phyloP scores from a whole-genome alignment of 2,797 vertebrate genomes.

The Malacoraja senta region DNA sequence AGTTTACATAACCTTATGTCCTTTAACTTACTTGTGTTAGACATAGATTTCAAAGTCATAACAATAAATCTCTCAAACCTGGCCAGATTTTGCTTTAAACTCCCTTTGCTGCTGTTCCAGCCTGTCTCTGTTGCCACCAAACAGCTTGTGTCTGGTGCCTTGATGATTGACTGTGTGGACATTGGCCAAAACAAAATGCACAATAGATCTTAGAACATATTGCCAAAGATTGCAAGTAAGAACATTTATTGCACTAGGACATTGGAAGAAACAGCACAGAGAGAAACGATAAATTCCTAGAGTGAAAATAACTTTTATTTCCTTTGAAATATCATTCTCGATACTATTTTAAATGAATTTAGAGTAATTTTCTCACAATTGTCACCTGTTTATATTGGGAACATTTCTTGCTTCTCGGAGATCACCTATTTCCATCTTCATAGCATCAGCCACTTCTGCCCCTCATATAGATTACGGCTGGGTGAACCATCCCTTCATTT shows the following conservation, averaged over 20 bases:
- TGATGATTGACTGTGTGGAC: slow-evolving; percentile 32
- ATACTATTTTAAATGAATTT: neutral
- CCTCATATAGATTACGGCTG: neutral
- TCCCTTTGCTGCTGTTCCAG: slow-evolving; percentile 30
- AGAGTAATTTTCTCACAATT: neutral
- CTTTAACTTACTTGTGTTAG: slow-evolving; percentile 27
- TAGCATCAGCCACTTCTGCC: neutral
- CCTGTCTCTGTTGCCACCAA: slow-evolving; percentile 30
- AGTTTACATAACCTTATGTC: slow-evolving; percentile 36
- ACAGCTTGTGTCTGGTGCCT: slow-evolving; percentile 31
- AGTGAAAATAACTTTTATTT: neutral
- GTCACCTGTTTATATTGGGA: neutral
- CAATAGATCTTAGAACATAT: slow-evolving; percentile 27
- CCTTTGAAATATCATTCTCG: neutral
- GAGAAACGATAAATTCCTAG: neutral
- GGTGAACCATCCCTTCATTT: neutral
- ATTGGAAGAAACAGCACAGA: neutral
- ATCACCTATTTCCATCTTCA: neutral
- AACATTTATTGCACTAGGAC: slow-evolving; percentile 5
- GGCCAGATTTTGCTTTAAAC: slow-evolving; percentile 20
- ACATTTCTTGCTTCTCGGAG: neutral
- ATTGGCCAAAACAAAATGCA: slow-evolving; percentile 23
- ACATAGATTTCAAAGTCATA: slow-evolving; percentile 30
- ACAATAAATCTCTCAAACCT: slow-evolving; percentile 28
- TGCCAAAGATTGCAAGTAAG: neutral